phyloP scores from a whole-genome alignment of 2,888 invertebrate species.

The Patella depressa region DNA sequence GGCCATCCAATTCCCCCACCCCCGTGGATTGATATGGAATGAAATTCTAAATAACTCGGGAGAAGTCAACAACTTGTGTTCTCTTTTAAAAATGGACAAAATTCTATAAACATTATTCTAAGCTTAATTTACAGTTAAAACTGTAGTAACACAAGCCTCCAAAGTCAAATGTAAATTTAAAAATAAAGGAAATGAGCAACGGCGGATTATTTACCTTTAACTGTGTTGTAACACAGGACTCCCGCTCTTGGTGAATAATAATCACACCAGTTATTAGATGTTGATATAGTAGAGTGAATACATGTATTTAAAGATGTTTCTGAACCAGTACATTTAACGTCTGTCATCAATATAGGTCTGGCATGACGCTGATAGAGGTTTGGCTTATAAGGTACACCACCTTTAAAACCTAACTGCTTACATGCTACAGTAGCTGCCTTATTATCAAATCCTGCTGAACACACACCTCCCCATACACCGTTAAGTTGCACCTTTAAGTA shows the following conservation, averaged over 20 bases:
- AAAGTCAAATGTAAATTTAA: too few species aligned
- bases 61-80: too few species aligned
- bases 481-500: slow-evolving; percentile 23
- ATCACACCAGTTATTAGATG: slow-evolving; percentile 39
- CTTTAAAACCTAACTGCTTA: slow-evolving; percentile 28
- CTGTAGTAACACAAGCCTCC: too few species aligned
- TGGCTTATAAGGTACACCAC: slow-evolving; percentile 27
- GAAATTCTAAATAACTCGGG: too few species aligned
- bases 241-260: slow-evolving; percentile 56
- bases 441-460: slow-evolving; percentile 25
- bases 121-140: too few species aligned
- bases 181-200: too few species aligned
- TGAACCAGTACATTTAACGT: slow-evolving; percentile 39
- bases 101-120: too few species aligned
- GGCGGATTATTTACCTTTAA: slow-evolving; percentile 29
- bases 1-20: too few species aligned
- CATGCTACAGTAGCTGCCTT: slow-evolving; percentile 33
- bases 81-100: too few species aligned
- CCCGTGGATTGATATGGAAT: too few species aligned
- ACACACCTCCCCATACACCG: slow-evolving; percentile 29
- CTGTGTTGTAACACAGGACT: slow-evolving; percentile 59
- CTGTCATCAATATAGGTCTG: slow-evolving; percentile 41
- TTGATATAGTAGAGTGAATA: slow-evolving; percentile 26
- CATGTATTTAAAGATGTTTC: slow-evolving; percentile 40
- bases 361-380: slow-evolving; percentile 13